A percentile compares a stretch with the other conserved stretches of the same genome.
phyloP scores from a whole-genome alignment of 2,888 invertebrate genomes.

The Noctua fimbriata region DNA sequence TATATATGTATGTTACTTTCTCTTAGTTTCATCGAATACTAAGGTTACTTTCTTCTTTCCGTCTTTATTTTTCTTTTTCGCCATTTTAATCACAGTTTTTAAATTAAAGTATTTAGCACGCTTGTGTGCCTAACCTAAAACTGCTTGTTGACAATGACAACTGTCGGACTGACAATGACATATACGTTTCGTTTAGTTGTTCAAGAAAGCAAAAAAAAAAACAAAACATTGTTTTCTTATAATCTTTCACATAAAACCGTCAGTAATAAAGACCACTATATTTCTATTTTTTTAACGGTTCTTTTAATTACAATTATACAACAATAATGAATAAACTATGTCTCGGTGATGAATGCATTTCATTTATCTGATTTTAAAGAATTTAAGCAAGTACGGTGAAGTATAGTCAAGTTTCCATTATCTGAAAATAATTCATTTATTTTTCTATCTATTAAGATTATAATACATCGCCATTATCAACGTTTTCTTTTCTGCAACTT shows the following conservation, averaged over 20 bases:
- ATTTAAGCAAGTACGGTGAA: not conserved
- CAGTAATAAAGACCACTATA: not conserved
- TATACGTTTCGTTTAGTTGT: constrained; percentile 9
- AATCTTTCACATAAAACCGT: not conserved
- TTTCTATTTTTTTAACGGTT: not conserved
- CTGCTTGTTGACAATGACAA: constrained; percentile 5
- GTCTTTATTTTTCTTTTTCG: constrained; percentile 81
- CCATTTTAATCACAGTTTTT: constrained; percentile 72
- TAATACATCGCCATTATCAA: not conserved
- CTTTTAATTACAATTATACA: not conserved
- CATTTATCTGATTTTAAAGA: not conserved
- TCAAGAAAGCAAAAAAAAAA: not conserved
- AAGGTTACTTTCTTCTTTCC: constrained; percentile 82
- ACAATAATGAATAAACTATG: not conserved
- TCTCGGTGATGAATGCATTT: not conserved
- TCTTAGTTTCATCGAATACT: constrained; percentile 86
- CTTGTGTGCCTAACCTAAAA: constrained; percentile 33
- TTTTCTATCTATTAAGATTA: not conserved
- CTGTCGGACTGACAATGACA: not conserved
- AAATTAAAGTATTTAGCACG: constrained; percentile 12
- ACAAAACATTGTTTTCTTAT: not conserved
- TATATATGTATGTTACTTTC: constrained; percentile 76
- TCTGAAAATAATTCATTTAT: not conserved
- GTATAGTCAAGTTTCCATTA: not conserved
- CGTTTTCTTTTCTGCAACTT: not conserved